A percentile compares a stretch with the other conserved stretches of the same genome.
phyloP scores from a whole-genome alignment of 1,140 invertebrate genomes.

The Sminthurides bifidus region DNA sequence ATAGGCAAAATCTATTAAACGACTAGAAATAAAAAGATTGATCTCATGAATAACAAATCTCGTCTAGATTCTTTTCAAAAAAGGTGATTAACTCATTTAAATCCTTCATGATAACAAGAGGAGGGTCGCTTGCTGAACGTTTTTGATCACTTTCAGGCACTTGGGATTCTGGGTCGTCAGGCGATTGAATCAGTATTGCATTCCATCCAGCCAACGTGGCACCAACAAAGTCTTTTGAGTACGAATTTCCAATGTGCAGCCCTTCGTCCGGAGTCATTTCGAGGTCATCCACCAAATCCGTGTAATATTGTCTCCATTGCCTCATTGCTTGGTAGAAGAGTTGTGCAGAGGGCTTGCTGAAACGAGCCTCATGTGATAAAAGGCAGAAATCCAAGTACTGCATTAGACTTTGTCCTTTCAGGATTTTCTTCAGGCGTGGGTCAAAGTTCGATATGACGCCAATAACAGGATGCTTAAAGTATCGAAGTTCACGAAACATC shows the following conservation, averaged over 20 bases:
- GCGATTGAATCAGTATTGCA: constrained; percentile 44
- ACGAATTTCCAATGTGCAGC: constrained; percentile 68
- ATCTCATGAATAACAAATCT: not conserved
- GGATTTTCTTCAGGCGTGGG: constrained; percentile 55
- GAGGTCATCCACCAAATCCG: not conserved
- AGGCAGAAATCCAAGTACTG: constrained; percentile 67
- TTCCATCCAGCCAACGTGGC: constrained; percentile 62
- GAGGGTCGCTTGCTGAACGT: too few species aligned
- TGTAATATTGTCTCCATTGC: constrained; percentile 42
- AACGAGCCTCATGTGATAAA: constrained; percentile 57
- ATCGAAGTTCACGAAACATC: too few species aligned
- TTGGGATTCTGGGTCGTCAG: not conserved
- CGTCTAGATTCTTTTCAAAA: not conserved
- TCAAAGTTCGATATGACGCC: constrained; percentile 85
- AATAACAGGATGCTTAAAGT: too few species aligned
- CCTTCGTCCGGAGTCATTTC: constrained; percentile 45
- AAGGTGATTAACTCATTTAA: not conserved
- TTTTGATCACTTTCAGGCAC: too few species aligned
- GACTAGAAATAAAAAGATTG: not conserved
- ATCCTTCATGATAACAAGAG: not conserved
- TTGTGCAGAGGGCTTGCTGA: constrained; percentile 56
- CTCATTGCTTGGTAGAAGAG: constrained; percentile 66
- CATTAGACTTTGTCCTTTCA: constrained; percentile 49
- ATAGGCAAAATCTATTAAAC: too few species aligned
- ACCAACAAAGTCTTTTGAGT: constrained; percentile 60